These are phyloP conservation scores for Amyelois transitella DNA, from an alignment of 1,140 invertebrate species.

Conservation along the genomic window DNA sequence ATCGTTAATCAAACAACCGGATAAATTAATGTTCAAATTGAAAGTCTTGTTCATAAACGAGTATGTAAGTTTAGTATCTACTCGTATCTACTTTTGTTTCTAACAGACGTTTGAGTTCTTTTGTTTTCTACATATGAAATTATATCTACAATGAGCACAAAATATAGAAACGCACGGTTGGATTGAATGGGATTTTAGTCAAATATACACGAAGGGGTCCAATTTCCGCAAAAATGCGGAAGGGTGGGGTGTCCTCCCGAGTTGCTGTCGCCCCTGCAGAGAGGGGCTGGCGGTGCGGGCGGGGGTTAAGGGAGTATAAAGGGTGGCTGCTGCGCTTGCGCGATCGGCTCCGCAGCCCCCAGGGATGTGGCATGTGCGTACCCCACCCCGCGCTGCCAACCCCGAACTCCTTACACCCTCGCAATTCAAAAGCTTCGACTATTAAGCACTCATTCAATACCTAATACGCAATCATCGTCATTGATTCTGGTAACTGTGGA, in stretches of 20 bases:
- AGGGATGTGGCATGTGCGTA: conserved; percentile 45
- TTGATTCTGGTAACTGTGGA: conserved; percentile 28
- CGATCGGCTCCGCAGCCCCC: conserved; percentile 34
- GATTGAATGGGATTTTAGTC: conserved; percentile 19
- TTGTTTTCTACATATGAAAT: too few species aligned
- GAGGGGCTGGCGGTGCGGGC: conserved; percentile 31
- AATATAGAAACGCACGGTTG: neutral
- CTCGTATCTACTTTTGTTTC: too few species aligned
- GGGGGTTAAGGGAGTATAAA: conserved; percentile 17
- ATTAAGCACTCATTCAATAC: conserved; percentile 63
- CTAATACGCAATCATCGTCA: conserved; percentile 30
- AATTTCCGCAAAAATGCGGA: conserved; percentile 66
- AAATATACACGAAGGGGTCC: conserved; percentile 44
- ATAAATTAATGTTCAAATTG: neutral
- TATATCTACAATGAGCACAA: too few species aligned
- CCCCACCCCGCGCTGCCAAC: conserved; percentile 15
- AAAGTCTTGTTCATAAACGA: neutral
- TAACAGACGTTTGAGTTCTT: too few species aligned
- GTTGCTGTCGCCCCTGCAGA: conserved; percentile 58
- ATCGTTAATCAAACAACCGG: conserved; percentile 8
- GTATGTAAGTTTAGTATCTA: too few species aligned
- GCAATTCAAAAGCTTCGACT: conserved; percentile 41
- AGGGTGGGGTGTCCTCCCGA: conserved; percentile 41
- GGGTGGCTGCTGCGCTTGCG: conserved; percentile 49
- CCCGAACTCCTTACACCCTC: conserved; percentile 9